These are phyloP conservation scores for Ecliptopera silaceata DNA, from an alignment of 2,888 invertebrate genomes.

Conservation along the genomic window DNA sequence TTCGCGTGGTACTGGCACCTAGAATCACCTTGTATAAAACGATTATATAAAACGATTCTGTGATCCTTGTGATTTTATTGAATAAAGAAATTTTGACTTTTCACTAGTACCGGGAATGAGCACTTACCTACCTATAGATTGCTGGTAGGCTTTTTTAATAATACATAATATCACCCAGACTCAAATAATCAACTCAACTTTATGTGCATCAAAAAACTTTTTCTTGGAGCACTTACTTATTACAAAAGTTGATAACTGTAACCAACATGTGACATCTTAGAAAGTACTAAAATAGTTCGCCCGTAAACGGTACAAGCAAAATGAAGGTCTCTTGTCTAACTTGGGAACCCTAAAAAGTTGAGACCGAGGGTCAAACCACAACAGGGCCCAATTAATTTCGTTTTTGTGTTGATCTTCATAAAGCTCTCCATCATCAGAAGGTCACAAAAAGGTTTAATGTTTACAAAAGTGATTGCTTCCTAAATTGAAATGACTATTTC, in stretches of 20 bases:
- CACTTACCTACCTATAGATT: too few relatives aligned
- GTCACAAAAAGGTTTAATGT: slow-evolving; percentile 22
- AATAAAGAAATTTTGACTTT: too few relatives aligned
- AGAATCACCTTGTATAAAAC: too few relatives aligned
- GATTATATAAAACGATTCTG: too few relatives aligned
- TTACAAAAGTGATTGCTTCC: slow-evolving; percentile 19
- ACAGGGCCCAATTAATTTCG: slow-evolving; percentile 23
- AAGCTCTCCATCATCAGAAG: slow-evolving; percentile 18
- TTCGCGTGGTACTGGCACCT: too few relatives aligned
- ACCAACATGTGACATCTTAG: neutral
- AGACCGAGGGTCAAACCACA: slow-evolving; percentile 10
- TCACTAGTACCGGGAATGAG: too few relatives aligned
- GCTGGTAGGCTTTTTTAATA: too few relatives aligned
- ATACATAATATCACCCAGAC: too few relatives aligned
- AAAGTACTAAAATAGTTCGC: neutral
- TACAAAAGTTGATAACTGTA: neutral
- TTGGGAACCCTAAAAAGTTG: slow-evolving; percentile 7
- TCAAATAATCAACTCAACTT: neutral
- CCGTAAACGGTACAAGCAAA: neutral
- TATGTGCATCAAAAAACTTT: neutral
- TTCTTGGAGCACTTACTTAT: neutral
- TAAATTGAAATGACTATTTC: slow-evolving; percentile 1
- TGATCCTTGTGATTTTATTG: too few relatives aligned
- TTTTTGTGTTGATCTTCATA: slow-evolving; percentile 18
- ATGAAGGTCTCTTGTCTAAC: neutral